A percentile compares a stretch with the other conserved stretches of the same genome.
These are phyloP conservation scores for Diglossa cyanea DNA, from an alignment of 2,797 vertebrate species.

Conservation along the genomic window DNA sequence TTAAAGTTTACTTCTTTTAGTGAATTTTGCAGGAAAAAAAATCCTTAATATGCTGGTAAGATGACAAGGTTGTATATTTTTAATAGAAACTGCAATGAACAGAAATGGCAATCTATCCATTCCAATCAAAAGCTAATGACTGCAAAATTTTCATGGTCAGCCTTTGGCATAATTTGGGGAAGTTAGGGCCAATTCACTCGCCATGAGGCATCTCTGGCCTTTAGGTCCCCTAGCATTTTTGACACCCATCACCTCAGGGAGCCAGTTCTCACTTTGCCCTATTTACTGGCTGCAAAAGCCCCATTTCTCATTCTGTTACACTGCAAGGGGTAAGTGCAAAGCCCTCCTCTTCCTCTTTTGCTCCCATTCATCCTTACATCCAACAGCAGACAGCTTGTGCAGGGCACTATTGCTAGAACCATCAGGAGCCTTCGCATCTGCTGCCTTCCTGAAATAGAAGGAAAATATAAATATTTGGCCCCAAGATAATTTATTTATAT, in stretches of 20 bases:
- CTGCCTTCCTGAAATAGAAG: conserved; percentile 1
- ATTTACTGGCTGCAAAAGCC: not conserved
- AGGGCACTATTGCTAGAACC: not conserved
- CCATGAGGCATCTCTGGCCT: conserved; percentile 49
- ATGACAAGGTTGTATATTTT: not conserved
- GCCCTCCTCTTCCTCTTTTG: not conserved
- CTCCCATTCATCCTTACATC: not conserved
- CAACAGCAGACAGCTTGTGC: not conserved
- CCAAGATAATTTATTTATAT: conserved; percentile 28
- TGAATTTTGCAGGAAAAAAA: not conserved
- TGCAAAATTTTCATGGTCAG: conserved; percentile 21
- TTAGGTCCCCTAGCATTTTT: conserved; percentile 34
- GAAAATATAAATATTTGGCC: conserved; percentile 7
- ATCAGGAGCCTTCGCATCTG: conserved; percentile 3
- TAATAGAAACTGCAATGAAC: not conserved
- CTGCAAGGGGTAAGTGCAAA: not conserved
- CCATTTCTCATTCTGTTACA: not conserved
- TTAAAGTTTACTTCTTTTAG: not conserved
- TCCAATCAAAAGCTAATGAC: not conserved
- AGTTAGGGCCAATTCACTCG: not conserved
- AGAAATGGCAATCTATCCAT: not conserved
- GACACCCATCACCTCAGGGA: not conserved
- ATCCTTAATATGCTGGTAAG: not conserved
- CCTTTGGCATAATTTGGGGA: not conserved
- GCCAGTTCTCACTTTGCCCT: not conserved